phyloP scores from a whole-genome alignment of 2,113 vertebrate species.

The Clupea harengus region DNA sequence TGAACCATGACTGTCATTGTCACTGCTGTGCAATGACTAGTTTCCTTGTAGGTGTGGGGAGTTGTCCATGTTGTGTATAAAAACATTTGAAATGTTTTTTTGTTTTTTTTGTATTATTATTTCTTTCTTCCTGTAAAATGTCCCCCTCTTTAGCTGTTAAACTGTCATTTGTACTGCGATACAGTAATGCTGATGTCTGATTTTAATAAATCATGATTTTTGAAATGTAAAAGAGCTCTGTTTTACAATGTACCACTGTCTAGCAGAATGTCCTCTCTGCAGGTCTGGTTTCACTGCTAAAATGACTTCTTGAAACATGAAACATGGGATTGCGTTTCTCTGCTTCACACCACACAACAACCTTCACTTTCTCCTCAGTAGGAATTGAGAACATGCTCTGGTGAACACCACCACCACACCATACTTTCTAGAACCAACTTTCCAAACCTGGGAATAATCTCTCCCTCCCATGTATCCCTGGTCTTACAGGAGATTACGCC shows the following conservation, averaged over 20 bases:
- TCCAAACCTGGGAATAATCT: conserved; percentile 41
- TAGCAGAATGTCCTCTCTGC: background rate
- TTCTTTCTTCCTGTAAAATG: background rate
- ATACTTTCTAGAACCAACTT: conserved; percentile 49
- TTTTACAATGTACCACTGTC: background rate
- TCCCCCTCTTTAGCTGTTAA: background rate
- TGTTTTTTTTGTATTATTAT: background rate
- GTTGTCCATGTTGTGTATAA: background rate
- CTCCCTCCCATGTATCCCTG: conserved; percentile 30
- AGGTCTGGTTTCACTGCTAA: background rate
- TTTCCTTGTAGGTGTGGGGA: background rate
- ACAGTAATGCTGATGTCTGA: background rate
- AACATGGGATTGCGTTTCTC: background rate
- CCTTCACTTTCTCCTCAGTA: background rate
- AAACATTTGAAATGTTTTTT: background rate
- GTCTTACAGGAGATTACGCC: conserved; percentile 55
- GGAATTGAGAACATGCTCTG: too few species aligned
- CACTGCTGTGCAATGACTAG: background rate
- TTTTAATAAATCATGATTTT: conserved; percentile 4
- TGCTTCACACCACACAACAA: background rate
- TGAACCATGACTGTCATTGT: background rate
- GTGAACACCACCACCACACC: too few species aligned
- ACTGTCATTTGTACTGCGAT: background rate
- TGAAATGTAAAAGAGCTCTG: background rate
- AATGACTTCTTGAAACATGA: background rate